A percentile compares a stretch with the other conserved stretches of the same genome.
phyloP scores from a whole-genome alignment of 2,797 vertebrate genomes.

The Phoebastria nigripes region DNA sequence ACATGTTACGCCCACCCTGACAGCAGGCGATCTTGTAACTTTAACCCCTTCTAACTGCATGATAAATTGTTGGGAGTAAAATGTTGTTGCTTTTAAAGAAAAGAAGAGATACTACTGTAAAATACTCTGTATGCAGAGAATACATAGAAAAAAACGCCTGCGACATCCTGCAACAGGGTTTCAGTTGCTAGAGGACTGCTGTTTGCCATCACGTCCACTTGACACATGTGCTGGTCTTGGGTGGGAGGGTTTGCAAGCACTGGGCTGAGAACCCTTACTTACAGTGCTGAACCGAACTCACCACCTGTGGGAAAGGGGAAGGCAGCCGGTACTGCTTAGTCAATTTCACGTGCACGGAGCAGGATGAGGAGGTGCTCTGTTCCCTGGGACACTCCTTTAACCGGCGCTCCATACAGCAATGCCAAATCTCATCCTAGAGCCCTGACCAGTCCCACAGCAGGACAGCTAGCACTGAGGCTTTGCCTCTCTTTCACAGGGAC shows the following conservation, averaged over 20 bases:
- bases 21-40: neutral
- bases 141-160: neutral
- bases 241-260: neutral
- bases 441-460: neutral
- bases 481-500: neutral
- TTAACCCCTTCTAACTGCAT: neutral
- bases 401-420: fast-evolving
- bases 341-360: fast-evolving
- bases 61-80: neutral
- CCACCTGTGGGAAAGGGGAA: neutral
- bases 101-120: neutral
- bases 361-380: fast-evolving
- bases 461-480: neutral
- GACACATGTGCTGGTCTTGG: neutral
- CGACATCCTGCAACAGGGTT: neutral
- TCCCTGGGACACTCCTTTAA: neutral
- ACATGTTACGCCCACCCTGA: neutral
- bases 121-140: neutral
- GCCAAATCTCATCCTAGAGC: neutral
- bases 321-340: neutral
- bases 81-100: neutral
- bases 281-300: neutral
- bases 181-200: neutral
- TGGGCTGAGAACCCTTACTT: neutral
- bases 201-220: neutral